Base-by-base conservation (phyloP, 2,888 invertebrate species). In the Plagodis dolabraria region DNA sequence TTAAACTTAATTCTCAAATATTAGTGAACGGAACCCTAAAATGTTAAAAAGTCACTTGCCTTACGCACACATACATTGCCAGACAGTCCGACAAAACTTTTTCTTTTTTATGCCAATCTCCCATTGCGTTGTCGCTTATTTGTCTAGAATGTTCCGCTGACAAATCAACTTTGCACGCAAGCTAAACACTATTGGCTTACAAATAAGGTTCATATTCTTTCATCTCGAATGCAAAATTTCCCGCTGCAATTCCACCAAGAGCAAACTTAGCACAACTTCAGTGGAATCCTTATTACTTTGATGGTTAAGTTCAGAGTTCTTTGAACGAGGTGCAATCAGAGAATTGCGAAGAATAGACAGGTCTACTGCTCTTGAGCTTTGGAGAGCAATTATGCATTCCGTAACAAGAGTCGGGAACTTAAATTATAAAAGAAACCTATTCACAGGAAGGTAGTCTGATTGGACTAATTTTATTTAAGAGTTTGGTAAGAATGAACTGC, bases 331-430 rank as follows among this genome's bases (percentile, higher is more conserved):
- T 46, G 42, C 42, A 48, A 33, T 50, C 34, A 40, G 47, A 34
- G 60, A 45, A 47, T 65, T 56, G 64, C 58, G 53, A 60, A 61
- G 55, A 63, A 70, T 63, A 74, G 68, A 72, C 67, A 69, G 63
- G 65, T 63, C 65, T 71, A 68, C 67, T 70, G 71, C 76, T 76
- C 73, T 71, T 69, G 76, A 74, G 72, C 64, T 69, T 67, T 64
- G 69, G 72, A 65, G 76, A 82, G 85, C 80, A 85, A 85, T 85
- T 84, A 85, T 86, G 82, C 80, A 84, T 76, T 69, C 70, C 69
- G 60, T 74, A 77, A 80, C 78, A 77, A 76, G 78, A 79, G 76
- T 72, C 69, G 66, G 74, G 63, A 71, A 71, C 64, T 77, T 77
- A 69, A 82, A 85, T 83, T 80, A 81, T 83, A 71, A 75, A 80